Evolutionary conservation across 2,888 invertebrate genomes (phyloP).

Genomic region (Cosmia pyralina): DNA sequence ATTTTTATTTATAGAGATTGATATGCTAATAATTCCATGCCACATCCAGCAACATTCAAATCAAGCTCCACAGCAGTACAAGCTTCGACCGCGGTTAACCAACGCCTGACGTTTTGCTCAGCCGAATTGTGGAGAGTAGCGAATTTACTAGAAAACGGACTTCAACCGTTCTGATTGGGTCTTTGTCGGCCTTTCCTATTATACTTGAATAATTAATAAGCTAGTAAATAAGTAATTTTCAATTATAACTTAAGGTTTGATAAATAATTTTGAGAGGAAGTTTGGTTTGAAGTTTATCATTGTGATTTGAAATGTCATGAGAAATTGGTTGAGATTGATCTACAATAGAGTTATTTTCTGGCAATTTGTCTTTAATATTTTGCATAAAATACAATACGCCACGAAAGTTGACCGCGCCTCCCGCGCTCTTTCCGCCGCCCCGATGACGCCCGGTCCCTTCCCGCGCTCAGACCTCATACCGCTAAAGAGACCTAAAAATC

Average conservation of each 20-base stretch:
- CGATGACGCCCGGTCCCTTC: too few species aligned
- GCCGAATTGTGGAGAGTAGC: conserved; percentile 58
- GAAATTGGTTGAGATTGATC: background rate
- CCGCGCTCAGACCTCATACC: too few species aligned
- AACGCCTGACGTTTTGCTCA: conserved; percentile 64
- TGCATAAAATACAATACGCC: background rate
- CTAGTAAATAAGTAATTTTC: conserved; percentile 52
- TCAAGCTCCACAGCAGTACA: conserved; percentile 38
- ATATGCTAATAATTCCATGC: background rate
- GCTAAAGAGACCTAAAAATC: too few species aligned
- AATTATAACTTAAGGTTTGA: conserved; percentile 27
- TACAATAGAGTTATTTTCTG: conserved; percentile 1
- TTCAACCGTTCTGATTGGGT: conserved; percentile 57
- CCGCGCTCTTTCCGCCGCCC: too few species aligned
- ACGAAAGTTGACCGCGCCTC: too few species aligned
- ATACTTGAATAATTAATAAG: conserved; percentile 25
- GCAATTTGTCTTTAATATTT: background rate
- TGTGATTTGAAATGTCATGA: conserved; percentile 20
- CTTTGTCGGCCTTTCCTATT: conserved; percentile 52
- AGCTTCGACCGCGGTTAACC: conserved; percentile 62
- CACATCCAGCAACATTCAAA: conserved; percentile 42
- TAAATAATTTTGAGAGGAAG: conserved; percentile 9
- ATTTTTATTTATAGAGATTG: too few species aligned
- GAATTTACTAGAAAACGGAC: conserved; percentile 62
- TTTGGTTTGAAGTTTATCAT: conserved; percentile 17